Conservation (phyloP, 2,888 invertebrate genomes). For the Mantis religiosa region DNA sequence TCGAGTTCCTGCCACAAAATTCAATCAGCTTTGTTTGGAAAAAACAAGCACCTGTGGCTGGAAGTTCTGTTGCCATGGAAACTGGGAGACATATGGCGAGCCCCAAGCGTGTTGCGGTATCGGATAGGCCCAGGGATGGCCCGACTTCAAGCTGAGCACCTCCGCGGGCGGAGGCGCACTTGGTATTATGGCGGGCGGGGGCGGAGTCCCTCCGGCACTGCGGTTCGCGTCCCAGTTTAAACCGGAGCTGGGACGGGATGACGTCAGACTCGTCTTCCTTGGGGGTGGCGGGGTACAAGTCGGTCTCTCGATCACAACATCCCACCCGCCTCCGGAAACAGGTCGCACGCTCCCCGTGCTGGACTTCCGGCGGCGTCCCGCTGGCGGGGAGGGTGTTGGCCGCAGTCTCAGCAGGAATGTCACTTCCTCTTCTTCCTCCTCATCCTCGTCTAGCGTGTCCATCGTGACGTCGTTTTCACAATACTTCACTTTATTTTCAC, state of each 20-base stretch:
- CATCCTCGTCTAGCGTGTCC: slow-evolving; percentile 13
- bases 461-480: not conserved
- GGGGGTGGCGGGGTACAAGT: slow-evolving; percentile 5
- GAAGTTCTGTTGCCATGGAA: not conserved
- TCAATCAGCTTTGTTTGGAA: not conserved
- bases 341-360: slow-evolving; percentile 19
- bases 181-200: not conserved
- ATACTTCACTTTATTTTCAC: not conserved
- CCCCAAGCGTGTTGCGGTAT: slow-evolving; percentile 5
- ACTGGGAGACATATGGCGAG: not conserved
- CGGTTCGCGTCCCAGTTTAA: not conserved
- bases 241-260: not conserved
- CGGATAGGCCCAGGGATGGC: not conserved
- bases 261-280: not conserved
- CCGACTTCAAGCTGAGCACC: not conserved
- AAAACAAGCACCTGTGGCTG: not conserved
- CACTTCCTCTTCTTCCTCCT: slow-evolving; percentile 40
- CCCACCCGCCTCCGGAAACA: slow-evolving; percentile 25
- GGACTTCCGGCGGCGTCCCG: slow-evolving; percentile 35
- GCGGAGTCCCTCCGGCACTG: not conserved
- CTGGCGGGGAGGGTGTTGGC: slow-evolving; percentile 42
- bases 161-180: slow-evolving; percentile 19
- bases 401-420: slow-evolving; percentile 43
- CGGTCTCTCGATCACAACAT: slow-evolving; percentile 25
- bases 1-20: not conserved